These are phyloP conservation scores for Chloropsis hardwickii DNA, from an alignment of 2,113 vertebrate genomes.

Conservation along the genomic window DNA sequence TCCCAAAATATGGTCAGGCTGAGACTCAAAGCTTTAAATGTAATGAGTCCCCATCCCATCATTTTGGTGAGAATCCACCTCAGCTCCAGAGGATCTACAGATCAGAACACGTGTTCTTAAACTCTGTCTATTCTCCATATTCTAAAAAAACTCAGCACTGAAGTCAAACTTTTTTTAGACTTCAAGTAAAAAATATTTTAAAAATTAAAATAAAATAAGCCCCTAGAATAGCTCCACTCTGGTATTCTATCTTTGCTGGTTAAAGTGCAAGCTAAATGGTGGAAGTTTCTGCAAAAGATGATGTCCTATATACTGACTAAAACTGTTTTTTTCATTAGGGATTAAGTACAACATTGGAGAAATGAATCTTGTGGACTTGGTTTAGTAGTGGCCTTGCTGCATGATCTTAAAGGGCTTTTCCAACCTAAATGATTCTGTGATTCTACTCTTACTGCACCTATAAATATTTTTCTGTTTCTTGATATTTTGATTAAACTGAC, in stretches of 20 bases:
- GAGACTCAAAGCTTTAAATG: background rate
- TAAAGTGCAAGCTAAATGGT: background rate
- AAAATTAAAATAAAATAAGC: background rate
- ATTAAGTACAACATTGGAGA: background rate
- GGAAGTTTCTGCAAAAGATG: background rate
- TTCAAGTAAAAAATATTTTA: background rate
- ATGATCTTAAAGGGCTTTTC: background rate
- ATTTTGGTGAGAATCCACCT: background rate
- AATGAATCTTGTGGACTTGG: background rate
- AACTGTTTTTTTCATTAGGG: background rate
- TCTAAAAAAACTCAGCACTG: background rate
- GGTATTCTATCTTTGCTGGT: background rate
- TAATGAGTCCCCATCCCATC: background rate
- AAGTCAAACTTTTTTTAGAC: background rate
- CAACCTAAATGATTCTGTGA: background rate
- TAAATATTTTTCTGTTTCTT: background rate
- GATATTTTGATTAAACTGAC: background rate
- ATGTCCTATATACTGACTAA: background rate
- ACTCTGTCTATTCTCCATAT: background rate
- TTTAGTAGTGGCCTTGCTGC: background rate
- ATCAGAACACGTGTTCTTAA: background rate
- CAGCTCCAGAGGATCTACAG: background rate
- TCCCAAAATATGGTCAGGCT: background rate
- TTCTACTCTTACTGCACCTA: background rate
- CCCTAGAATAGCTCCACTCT: background rate